Evolutionary conservation across 2,888 invertebrate species (phyloP).

Genomic region (Cantharis rustica): DNA sequence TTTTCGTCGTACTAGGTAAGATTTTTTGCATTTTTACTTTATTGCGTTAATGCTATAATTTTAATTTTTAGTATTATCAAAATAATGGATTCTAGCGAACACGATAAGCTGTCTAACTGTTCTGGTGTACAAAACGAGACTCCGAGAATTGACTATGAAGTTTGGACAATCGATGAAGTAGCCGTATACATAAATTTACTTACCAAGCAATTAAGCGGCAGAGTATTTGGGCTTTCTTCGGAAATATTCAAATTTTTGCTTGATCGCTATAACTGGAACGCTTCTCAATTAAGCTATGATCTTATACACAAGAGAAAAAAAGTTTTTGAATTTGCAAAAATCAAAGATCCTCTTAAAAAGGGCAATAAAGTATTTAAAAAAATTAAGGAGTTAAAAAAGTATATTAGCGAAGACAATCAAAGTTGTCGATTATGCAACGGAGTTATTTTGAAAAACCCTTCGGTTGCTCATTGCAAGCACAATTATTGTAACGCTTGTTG

Average conservation of each 20-base stretch:
- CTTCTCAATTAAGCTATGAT: not conserved
- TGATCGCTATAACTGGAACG: not conserved
- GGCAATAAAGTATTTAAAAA: not conserved
- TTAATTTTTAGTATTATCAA: too few relatives aligned
- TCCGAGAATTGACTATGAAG: too few relatives aligned
- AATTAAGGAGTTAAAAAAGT: not conserved
- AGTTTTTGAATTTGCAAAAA: not conserved
- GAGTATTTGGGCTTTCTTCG: not conserved
- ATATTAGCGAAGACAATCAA: rapidly evolving
- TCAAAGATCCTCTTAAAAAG: not conserved
- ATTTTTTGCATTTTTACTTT: too few relatives aligned
- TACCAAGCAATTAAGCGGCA: not conserved
- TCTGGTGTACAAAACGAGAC: too few relatives aligned
- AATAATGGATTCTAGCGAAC: too few relatives aligned
- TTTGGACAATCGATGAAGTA: not conserved
- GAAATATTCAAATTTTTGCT: not conserved
- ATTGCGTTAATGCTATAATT: too few relatives aligned
- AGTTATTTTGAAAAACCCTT: rapidly evolving
- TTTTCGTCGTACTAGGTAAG: too few relatives aligned
- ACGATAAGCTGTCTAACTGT: too few relatives aligned
- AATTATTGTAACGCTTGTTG: not conserved
- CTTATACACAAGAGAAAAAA: not conserved
- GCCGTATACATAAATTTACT: not conserved
- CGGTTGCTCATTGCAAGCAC: not conserved
- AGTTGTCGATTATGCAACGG: not conserved